Base-by-base conservation (phyloP, 2,888 invertebrate genomes). In the Steinernema carpocapsae region DNA sequence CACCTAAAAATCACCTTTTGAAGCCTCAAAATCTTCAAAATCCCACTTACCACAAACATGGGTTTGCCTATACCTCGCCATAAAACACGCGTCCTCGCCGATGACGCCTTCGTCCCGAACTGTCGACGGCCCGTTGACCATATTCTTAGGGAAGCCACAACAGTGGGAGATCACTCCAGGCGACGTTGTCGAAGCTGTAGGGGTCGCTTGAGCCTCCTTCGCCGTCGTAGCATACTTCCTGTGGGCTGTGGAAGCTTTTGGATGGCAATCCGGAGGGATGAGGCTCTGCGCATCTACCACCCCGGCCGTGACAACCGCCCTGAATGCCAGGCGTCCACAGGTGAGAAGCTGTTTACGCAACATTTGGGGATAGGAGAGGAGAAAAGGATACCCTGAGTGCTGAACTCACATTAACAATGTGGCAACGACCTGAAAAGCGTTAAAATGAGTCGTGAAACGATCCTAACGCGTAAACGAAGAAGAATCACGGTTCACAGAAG, bases 11-110 rank as follows among this genome's bases (percentile, higher is more conserved):
- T 37, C 37, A 10, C 37, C n/a, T n/a, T n/a, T 7, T 17, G 29
- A n/a, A 71, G 72, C 14, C 59, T 10, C 24, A 59, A 46, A 51
- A 37, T 32, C 24, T 12, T 43, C 43, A 59, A 72, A 73, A 10
- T 24, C 7, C 56, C 46, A 89, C 91, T 90, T 89, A 95, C 96
- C 96, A 90, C 97, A 92, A 84, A 97, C 96, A 91, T 97, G 95
- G 78, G 94, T 93, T 76, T 92, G 91, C 88, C 91, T 92, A 88
- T 92, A 91, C 87, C 91, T 91, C 4, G 92, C 91, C 78, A 91
- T 90, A 89, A 97, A 97, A 93, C 94, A 97, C 76, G 97, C 95
- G 90, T 97, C 97, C 89, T 97, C 97, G 79, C 97, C 97, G 89
- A 94, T 97, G 88, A 94, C 94, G 88, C 95, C 95, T 77, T 88